A percentile compares a stretch with the other conserved stretches of the same genome.
phyloP scores from a whole-genome alignment of 2,113 vertebrate species.

The Chionodraco myersi region DNA sequence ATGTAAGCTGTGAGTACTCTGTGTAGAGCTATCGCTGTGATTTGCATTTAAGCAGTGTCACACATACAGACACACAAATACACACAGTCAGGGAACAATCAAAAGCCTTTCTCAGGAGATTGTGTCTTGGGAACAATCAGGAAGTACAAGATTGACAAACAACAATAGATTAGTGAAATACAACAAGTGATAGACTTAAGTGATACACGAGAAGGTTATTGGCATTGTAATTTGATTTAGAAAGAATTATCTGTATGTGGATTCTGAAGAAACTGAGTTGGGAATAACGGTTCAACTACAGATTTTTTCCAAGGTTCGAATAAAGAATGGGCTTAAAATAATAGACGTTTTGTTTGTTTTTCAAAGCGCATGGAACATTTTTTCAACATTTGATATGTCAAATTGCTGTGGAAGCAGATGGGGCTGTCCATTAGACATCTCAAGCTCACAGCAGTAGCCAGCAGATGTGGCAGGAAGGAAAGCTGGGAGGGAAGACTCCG shows the following conservation, averaged over 20 bases:
- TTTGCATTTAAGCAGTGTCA: constrained; percentile 60
- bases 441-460: constrained; percentile 67
- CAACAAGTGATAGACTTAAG: constrained; percentile 32
- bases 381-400: constrained; percentile 24
- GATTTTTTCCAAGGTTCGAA: not conserved
- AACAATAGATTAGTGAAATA: constrained; percentile 45
- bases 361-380: not conserved
- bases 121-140: constrained; percentile 34
- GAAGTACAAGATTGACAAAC: constrained; percentile 44
- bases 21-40: constrained; percentile 14
- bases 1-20: constrained; percentile 50
- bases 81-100: constrained; percentile 41
- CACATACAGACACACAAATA: constrained; percentile 18
- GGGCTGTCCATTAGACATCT: constrained; percentile 66
- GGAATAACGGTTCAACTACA: not conserved
- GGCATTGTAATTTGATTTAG: constrained; percentile 40
- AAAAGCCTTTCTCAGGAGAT: constrained; percentile 29
- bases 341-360: constrained; percentile 22
- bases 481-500: constrained; percentile 57
- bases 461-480: constrained; percentile 76
- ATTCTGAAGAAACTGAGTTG: not conserved
- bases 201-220: constrained; percentile 13
- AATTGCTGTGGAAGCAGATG: constrained; percentile 65
- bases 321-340: not conserved
- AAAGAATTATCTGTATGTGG: constrained; percentile 6